A percentile compares a stretch with the other conserved stretches of the same genome.
These are phyloP conservation scores for Himalopsyche tibetana DNA, from an alignment of 2,888 invertebrate genomes.

Conservation along the genomic window DNA sequence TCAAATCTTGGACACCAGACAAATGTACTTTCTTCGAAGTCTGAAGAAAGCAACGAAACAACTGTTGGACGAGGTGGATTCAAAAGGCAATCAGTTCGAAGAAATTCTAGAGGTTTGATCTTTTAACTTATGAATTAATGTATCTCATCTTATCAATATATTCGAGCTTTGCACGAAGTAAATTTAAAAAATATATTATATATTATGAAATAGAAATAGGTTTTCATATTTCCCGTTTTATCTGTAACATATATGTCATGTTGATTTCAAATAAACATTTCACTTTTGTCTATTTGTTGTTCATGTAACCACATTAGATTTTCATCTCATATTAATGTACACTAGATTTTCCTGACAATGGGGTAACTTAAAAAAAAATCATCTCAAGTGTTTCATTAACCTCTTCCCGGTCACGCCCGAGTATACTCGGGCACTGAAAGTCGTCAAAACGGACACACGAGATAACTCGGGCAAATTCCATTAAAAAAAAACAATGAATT, in stretches of 20 bases:
- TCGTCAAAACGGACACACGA: too few relatives aligned
- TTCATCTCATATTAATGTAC: not conserved
- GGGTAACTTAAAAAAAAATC: too few relatives aligned
- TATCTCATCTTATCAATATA: not conserved
- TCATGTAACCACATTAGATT: not conserved
- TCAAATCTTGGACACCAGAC: slow-evolving; percentile 65
- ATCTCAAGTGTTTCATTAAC: too few relatives aligned
- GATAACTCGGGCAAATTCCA: too few relatives aligned
- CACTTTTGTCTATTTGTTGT: too few relatives aligned
- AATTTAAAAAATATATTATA: too few relatives aligned
- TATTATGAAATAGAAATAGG: too few relatives aligned
- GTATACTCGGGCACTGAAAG: too few relatives aligned
- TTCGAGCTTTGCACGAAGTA: not conserved
- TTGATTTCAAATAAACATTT: too few relatives aligned
- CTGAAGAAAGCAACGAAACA: slow-evolving; percentile 43
- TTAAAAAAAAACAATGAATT: too few relatives aligned
- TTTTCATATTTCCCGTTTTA: not conserved
- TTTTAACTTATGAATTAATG: not conserved
- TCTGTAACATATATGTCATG: not conserved
- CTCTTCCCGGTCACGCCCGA: too few relatives aligned
- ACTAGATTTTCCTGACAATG: not conserved
- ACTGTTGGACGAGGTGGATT: slow-evolving; percentile 61
- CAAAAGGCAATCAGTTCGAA: slow-evolving; percentile 61
- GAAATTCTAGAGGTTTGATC: slow-evolving; percentile 62
- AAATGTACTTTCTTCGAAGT: slow-evolving; percentile 28